Base-by-base conservation (phyloP, 2,888 invertebrate genomes). In the Agonopterix subpropinquella region DNA sequence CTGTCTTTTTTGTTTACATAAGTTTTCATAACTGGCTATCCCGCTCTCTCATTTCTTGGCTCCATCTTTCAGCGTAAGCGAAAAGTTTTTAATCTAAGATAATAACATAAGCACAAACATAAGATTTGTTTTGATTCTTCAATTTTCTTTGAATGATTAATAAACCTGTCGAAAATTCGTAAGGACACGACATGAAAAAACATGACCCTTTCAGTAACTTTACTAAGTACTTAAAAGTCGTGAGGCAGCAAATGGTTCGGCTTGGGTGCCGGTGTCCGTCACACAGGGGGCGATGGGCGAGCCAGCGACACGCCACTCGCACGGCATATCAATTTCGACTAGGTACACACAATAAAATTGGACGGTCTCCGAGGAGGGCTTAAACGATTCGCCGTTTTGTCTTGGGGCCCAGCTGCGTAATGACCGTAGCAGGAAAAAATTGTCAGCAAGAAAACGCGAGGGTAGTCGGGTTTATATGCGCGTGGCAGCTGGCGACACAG, bases 341-440 rank as follows among this genome's bases (percentile, higher is more conserved):
- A 85, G 83, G 79, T 86, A 81, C 73, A 84, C 78, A 87, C 87
- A 87, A 88, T 87, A 88, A 88, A 88, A 87, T 85, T 79, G 85
- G 80, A 86, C 84, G 85, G 83, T 81, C 87, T 85, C 84, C 77
- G 81, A 82, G 85, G 87, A 85, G 84, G 84, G 85, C 87, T 87
- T 88, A 88, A 88, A 86, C 88, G 88, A 83, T 88, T 87, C 87
- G 85, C 85, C 88, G 86, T 88, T 88, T 87, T 87, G 87, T 87
- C 87, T 86, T 81, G 83, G 83, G 72, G 77, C 87, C 87, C 87
- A 87, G 87, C 87, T 87, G 87, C 78, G 87, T 87, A 87, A 87
- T 87, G 87, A 86, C 88, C 86, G 80, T 73, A 80, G 81, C 79
- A 81, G 83, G 83, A 86, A 88, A 88, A 88, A 88, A 87, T 88